Evolutionary conservation across 2,113 vertebrate genomes (phyloP).

Genomic region (Athene cunicularia): DNA sequence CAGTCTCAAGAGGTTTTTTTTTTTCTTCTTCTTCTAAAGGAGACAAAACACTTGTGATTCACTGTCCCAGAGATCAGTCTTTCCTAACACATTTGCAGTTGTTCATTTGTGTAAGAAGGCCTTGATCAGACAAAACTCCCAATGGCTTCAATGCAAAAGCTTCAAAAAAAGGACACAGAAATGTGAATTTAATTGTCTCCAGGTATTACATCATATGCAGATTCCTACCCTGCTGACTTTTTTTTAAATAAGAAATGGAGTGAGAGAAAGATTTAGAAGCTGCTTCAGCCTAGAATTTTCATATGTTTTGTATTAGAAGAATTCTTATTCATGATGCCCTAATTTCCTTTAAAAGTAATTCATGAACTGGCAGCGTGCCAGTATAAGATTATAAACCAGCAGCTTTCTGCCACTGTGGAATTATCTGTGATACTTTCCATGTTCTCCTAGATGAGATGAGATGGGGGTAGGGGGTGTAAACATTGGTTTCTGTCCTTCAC

Average conservation of each 20-base stretch:
- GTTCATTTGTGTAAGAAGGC: background rate
- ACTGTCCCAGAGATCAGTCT: background rate
- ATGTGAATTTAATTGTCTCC: slow-evolving; percentile 37
- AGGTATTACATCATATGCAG: background rate
- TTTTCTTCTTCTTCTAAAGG: background rate
- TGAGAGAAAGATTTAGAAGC: slow-evolving; percentile 16
- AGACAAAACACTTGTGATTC: background rate
- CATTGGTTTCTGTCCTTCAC: background rate
- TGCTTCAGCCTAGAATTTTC: slow-evolving; percentile 2
- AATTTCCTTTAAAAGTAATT: background rate
- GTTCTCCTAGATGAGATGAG: background rate
- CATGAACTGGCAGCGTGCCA: background rate
- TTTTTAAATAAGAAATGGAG: background rate
- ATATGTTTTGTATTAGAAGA: background rate
- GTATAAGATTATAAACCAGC: background rate
- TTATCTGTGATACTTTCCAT: background rate
- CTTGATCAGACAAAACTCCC: slow-evolving; percentile 22
- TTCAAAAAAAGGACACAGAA: background rate
- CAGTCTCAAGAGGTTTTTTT: background rate
- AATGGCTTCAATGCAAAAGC: background rate
- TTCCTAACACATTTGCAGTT: slow-evolving; percentile 12
- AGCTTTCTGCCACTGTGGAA: background rate
- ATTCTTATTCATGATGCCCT: background rate
- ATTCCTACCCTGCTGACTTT: background rate
- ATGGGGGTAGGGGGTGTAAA: background rate